Evolutionary conservation across 1,140 invertebrate genomes (phyloP), one percentile per base, ranked within the genome.

Genomic region (Sitodiplosis mosellana): DNA sequence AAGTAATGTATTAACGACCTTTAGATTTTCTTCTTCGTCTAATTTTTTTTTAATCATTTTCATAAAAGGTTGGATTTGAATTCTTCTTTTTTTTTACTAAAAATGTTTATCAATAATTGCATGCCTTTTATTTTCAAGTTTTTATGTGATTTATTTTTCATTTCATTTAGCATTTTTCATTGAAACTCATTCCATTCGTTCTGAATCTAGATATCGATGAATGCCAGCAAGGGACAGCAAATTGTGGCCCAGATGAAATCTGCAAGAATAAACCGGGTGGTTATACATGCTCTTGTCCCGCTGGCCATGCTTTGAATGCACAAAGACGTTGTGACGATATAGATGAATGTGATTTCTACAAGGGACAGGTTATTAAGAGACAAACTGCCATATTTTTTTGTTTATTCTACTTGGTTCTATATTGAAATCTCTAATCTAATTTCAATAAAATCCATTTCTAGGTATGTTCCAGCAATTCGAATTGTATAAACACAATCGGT

Each of bases 261-360:
- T 90, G 87, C 55, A 73, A 75, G 41, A 89, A 90, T 61, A 68
- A 75, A 4, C 68, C 66, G 2, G 84, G 85, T 12, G 80, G 80
- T 2, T 87, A 84, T 55, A 66, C 75, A 0, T 89, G 86, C 55
- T 65, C 72, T 33, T 90, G 87, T 59, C 80, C 80, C 0, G 50
- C 59, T 0, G 87, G 86, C 6, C 73, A 78, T 56, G 66, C 68
- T 19, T 56, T 74, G 62, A 48, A 66, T 33, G 74, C 78, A 54
- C 73, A 83, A 56, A 79, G 78, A 51, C 72, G 72, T 2, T 94
- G 90, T 64, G 75, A 81, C 46, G 91, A 95, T 61, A 85, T 93
- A 19, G 78, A 96, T 59, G 91, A 96, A 61, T 96, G 91, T 49
- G 58, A 59, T 33, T 56, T 50, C 47, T 63, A 61, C 52, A 50